Evolutionary conservation across 2,113 vertebrate species (phyloP).

Genomic region (Melanerpes aurifrons): DNA sequence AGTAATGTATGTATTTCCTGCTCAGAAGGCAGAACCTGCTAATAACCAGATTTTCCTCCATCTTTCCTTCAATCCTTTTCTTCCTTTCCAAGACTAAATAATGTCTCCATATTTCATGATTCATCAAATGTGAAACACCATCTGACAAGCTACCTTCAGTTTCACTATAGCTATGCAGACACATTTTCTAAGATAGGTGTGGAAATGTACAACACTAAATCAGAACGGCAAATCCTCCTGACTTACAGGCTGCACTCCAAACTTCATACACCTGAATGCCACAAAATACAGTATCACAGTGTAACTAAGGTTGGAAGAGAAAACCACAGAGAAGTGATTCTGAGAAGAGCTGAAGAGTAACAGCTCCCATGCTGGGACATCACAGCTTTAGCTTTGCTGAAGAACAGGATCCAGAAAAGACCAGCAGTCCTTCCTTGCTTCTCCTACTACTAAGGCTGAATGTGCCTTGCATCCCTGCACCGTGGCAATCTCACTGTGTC

Average conservation of each 20-base stretch:
- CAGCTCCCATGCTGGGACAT: neutral
- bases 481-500: neutral
- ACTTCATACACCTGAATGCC: neutral
- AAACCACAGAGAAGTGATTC: neutral
- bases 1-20: neutral
- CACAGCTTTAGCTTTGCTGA: neutral
- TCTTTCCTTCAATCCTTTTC: neutral
- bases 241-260: neutral
- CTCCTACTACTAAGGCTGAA: neutral
- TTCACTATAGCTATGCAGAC: neutral
- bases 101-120: neutral
- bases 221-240: neutral
- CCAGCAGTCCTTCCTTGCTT: neutral
- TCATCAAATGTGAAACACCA: neutral
- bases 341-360: neutral
- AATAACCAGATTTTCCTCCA: neutral
- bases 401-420: neutral
- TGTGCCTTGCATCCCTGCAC: fast-evolving
- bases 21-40: neutral
- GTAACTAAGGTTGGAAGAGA: neutral
- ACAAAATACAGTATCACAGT: neutral
- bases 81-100: neutral
- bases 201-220: neutral
- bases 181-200: neutral
- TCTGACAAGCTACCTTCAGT: neutral